Conservation (phyloP, 35 echinoderm and acorn worm genomes). For the Eucidaris tribuloides region DNA sequence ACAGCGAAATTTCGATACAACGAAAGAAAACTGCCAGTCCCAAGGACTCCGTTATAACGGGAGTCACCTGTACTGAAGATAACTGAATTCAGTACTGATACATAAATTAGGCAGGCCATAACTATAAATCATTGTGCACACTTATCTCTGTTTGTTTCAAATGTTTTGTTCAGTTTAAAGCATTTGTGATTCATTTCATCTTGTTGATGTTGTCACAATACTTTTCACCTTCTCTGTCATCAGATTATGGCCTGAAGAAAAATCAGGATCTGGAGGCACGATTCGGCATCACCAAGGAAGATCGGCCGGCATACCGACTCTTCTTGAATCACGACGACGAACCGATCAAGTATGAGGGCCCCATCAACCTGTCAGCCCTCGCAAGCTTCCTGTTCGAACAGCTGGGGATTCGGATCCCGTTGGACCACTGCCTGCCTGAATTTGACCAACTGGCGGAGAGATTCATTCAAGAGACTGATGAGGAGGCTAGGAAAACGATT, state of each 20-base stretch:
- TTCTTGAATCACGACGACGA: constrained; percentile 49
- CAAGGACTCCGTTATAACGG: too few relatives aligned
- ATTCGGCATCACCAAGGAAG: constrained; percentile 48
- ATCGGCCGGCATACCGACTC: constrained; percentile 53
- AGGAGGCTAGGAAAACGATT: constrained; percentile 12
- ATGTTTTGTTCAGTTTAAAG: neutral
- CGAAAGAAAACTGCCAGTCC: too few relatives aligned
- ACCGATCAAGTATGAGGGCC: constrained; percentile 58
- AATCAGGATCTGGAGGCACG: constrained; percentile 60
- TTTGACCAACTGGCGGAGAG: constrained; percentile 40
- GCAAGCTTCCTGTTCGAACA: constrained; percentile 37
- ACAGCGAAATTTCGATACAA: too few relatives aligned
- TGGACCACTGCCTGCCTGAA: constrained; percentile 48
- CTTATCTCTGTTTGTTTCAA: neutral
- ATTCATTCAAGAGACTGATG: constrained; percentile 3
- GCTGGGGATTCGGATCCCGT: constrained; percentile 47
- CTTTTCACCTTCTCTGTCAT: too few relatives aligned
- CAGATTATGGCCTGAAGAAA: constrained; percentile 66
- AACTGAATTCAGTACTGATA: neutral
- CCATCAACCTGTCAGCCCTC: constrained; percentile 35
- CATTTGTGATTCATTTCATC: too few relatives aligned
- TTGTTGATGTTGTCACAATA: too few relatives aligned
- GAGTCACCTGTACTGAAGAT: too few relatives aligned
- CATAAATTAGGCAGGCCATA: neutral
- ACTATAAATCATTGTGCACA: neutral